Conservation (phyloP, 2,797 vertebrate species). For the Diceros bicornis region DNA sequence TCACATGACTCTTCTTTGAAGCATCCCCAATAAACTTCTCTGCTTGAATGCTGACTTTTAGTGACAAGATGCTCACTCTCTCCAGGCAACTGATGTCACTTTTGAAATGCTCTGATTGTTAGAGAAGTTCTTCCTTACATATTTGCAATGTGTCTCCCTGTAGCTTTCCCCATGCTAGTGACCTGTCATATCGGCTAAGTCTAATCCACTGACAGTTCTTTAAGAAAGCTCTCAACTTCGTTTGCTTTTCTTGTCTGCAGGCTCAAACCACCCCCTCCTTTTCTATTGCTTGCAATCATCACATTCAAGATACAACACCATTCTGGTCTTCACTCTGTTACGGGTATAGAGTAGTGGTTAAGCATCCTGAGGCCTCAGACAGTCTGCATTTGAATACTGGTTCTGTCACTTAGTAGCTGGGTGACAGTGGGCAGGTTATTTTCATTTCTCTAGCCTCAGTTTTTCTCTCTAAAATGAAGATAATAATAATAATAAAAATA, state of each 20-base stretch:
- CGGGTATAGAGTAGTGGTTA: neutral
- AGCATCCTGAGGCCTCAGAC: neutral
- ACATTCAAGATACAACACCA: neutral
- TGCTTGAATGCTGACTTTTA: neutral
- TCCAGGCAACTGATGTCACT: neutral
- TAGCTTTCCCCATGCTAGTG: neutral
- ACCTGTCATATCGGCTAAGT: neutral
- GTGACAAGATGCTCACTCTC: neutral
- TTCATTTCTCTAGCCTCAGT: neutral
- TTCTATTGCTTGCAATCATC: neutral
- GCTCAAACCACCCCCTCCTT: neutral
- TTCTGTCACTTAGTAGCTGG: neutral
- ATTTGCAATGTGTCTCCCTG: neutral
- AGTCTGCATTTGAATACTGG: neutral
- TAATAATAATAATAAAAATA: neutral
- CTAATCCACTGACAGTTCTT: neutral
- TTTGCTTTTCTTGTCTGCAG: neutral
- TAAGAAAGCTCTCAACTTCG: neutral
- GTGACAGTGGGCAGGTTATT: neutral
- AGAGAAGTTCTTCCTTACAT: neutral
- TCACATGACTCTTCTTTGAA: constrained; percentile 4
- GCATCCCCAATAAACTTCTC: neutral
- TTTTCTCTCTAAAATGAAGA: constrained; percentile 1
- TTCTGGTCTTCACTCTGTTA: constrained; percentile 1
- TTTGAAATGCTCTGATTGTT: neutral